Evolutionary conservation across 2,113 vertebrate genomes (phyloP), one percentile per base, ranked within the genome.

Genomic region (Chloropsis hardwickii): DNA sequence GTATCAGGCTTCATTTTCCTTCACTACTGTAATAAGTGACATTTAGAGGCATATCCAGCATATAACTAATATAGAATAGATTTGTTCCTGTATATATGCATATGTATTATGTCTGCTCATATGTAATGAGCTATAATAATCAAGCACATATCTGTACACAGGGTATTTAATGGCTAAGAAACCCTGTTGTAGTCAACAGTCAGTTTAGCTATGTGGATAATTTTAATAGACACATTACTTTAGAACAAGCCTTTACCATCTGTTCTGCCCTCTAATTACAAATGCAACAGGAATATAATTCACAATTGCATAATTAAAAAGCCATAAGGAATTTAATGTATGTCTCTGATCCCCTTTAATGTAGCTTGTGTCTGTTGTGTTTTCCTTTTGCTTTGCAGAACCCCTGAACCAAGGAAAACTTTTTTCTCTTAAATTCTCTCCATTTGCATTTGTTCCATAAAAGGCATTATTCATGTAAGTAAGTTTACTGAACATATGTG

Each of bases 261-360:
- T 98, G 98, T 97, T 96, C 42, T 31, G 48, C 93, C 96, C 94
- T 97, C 97, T 97, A 98, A 98, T 98, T 98, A 98, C 96, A 97
- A 98, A 97, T 95, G 96, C 97, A 98, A 97, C 96, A 97, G 94
- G 95, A 98, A 96, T 97, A 97, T 98, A 96, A 97, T 97, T 98
- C 98, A 98, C 97, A 97, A 97, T 86, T 97, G 97, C 96, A 97
- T 97, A 96, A 98, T 98, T 98, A 97, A 98, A 98, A 98, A 97
- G 93, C 94, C 95, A 98, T 98, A 97, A 97, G 95, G 96, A 97
- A 97, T 95, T 97, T 96, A 98, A 97, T 85, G 94, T 92, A 97
- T 92, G 91, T 86, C 90, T 97, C 88, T 96, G 92, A 86, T 96
- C 94, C 95, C 95, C 96, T 97, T 97, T 97, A 97, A 97, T 60